These are phyloP conservation scores for Drosophila parvula DNA, from an alignment of 1,140 invertebrate species.

Conservation along the genomic window DNA sequence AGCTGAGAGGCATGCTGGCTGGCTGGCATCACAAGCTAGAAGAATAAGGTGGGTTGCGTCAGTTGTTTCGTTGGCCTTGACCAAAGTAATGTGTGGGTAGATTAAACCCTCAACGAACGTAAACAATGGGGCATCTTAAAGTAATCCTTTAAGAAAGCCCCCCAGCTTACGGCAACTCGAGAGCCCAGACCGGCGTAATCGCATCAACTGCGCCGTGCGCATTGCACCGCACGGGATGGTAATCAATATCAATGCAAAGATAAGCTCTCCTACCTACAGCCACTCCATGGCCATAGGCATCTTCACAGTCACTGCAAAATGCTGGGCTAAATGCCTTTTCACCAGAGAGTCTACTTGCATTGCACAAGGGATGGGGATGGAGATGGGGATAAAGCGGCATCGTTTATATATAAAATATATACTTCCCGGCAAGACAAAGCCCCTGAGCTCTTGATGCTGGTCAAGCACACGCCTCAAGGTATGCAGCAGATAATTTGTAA, in stretches of 20 bases:
- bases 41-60: constrained; percentile 26
- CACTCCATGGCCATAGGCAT: constrained; percentile 12
- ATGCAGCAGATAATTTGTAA: not conserved
- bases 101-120: constrained; percentile 39
- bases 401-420: not conserved
- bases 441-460: not conserved
- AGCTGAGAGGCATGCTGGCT: not conserved
- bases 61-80: constrained; percentile 35
- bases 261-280: constrained; percentile 20
- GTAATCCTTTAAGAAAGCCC: constrained; percentile 44
- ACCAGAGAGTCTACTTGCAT: constrained; percentile 17
- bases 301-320: not conserved
- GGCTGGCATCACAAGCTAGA: not conserved
- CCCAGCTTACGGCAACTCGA: constrained; percentile 36
- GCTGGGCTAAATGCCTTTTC: constrained; percentile 24
- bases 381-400: not conserved
- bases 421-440: not conserved
- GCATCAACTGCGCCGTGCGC: constrained; percentile 38
- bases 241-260: constrained; percentile 46
- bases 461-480: constrained; percentile 2
- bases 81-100: constrained; percentile 36
- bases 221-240: constrained; percentile 24
- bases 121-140: constrained; percentile 44
- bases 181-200: constrained; percentile 35
- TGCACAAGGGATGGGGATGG: no score